These are phyloP conservation scores for Picathartes gymnocephalus DNA, from an alignment of 2,113 vertebrate species.

Conservation along the genomic window DNA sequence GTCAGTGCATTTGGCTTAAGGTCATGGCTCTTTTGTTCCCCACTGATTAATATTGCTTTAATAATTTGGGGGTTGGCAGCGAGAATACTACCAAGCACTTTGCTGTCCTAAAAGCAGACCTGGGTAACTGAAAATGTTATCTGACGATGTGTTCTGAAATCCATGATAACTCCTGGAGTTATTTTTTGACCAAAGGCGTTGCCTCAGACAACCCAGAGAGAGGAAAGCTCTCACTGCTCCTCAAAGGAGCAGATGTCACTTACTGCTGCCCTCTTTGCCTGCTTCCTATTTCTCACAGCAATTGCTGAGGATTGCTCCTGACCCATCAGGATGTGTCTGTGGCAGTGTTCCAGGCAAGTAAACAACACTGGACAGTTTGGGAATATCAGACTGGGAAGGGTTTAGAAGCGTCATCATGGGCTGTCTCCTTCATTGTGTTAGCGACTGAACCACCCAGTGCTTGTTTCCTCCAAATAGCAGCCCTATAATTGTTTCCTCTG, in stretches of 20 bases:
- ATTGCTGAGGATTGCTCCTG: not conserved
- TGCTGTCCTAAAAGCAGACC: not conserved
- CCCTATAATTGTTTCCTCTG: conserved; percentile 58
- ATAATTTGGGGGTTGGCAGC: not conserved
- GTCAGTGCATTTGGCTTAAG: not conserved
- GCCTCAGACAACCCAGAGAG: not conserved
- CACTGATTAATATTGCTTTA: not conserved
- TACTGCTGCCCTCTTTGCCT: not conserved
- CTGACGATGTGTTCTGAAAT: not conserved
- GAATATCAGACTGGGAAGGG: conserved; percentile 11
- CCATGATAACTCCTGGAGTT: not conserved
- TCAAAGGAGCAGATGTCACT: not conserved
- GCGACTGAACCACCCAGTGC: conserved; percentile 37
- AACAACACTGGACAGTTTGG: conserved; percentile 44
- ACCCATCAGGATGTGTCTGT: conserved; percentile 45
- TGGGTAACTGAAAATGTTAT: not conserved
- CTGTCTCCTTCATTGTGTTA: conserved; percentile 60
- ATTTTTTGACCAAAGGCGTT: not conserved
- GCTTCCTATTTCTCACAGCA: conserved; percentile 41
- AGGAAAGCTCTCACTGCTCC: not conserved
- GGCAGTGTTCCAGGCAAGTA: conserved; percentile 44
- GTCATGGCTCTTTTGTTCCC: not conserved
- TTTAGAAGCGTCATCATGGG: conserved; percentile 25
- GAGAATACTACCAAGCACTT: not conserved
- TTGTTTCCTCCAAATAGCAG: conserved; percentile 56